Evolutionary conservation across 2,113 vertebrate species (phyloP).

Genomic region (Anoura caudifer): DNA sequence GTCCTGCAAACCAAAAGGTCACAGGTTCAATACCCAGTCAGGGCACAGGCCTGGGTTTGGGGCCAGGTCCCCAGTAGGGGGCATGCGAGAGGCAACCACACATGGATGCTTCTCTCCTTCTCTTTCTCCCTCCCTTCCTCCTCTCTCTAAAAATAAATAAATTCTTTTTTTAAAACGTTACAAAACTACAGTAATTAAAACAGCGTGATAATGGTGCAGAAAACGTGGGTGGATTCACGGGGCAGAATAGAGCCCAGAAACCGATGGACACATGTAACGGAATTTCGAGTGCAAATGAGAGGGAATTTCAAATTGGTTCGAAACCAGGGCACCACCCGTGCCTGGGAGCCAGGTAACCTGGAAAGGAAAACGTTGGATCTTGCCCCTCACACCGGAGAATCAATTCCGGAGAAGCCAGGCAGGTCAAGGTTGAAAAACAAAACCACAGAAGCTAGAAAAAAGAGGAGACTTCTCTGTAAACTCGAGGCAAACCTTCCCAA

Average conservation of each 20-base stretch:
- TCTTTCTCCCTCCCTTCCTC: too few relatives aligned
- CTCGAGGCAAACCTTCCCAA: neutral
- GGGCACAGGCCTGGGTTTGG: too few relatives aligned
- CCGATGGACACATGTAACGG: accelerated
- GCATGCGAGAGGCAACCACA: too few relatives aligned
- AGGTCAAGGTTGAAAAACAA: neutral
- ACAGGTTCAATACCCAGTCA: too few relatives aligned
- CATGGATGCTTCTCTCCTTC: too few relatives aligned
- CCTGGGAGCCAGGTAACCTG: too few relatives aligned
- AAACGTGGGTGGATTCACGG: accelerated
- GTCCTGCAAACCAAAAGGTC: too few relatives aligned
- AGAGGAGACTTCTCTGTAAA: neutral
- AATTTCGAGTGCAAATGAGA: accelerated
- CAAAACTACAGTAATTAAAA: neutral
- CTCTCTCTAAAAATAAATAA: too few relatives aligned
- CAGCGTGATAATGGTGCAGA: neutral
- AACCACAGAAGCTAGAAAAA: neutral
- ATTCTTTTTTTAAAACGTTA: too few relatives aligned
- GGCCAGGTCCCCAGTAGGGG: too few relatives aligned
- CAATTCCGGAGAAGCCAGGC: neutral
- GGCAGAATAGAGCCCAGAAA: accelerated
- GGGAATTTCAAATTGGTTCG: too few relatives aligned
- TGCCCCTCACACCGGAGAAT: neutral
- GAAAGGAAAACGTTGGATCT: neutral
- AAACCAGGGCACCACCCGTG: accelerated